These are phyloP conservation scores for Macroramphosus scolopax DNA, from an alignment of 2,797 vertebrate genomes.

Conservation along the genomic window DNA sequence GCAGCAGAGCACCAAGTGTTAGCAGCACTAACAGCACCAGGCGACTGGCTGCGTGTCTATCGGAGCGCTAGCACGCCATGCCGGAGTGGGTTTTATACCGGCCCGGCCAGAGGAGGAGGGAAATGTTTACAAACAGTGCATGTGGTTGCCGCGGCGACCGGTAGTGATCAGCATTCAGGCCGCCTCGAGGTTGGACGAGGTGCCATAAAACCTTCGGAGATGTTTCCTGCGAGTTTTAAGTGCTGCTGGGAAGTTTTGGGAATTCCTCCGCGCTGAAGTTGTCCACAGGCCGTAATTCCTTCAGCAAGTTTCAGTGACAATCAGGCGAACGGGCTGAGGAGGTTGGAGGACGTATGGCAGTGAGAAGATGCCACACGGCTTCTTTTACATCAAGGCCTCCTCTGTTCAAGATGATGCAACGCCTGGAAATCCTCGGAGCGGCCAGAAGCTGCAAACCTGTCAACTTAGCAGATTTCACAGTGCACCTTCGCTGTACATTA, in stretches of 20 bases:
- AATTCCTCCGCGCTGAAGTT: slow-evolving; percentile 86
- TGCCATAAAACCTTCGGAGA: slow-evolving; percentile 70
- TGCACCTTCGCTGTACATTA: too few relatives aligned
- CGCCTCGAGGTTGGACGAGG: slow-evolving; percentile 70
- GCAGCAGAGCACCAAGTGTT: not conserved
- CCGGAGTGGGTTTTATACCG: slow-evolving; percentile 33
- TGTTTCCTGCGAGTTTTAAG: slow-evolving; percentile 78
- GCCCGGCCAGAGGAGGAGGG: slow-evolving; percentile 4
- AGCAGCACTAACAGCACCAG: slow-evolving; percentile 15
- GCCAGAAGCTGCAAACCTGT: slow-evolving; percentile 17
- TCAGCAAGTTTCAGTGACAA: too few relatives aligned
- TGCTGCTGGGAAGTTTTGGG: slow-evolving; percentile 81
- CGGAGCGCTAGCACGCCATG: slow-evolving; percentile 5
- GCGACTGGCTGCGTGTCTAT: too few relatives aligned
- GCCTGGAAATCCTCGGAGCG: slow-evolving; percentile 36
- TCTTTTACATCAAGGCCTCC: slow-evolving; percentile 15
- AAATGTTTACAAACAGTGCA: slow-evolving; percentile 72
- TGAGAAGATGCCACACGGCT: too few relatives aligned
- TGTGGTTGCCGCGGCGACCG: slow-evolving; percentile 77
- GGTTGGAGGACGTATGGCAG: too few relatives aligned
- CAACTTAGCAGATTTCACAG: slow-evolving; percentile 8
- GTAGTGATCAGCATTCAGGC: slow-evolving; percentile 68
- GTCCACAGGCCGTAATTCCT: slow-evolving; percentile 67
- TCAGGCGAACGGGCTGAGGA: too few relatives aligned
- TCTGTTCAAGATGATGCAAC: slow-evolving; percentile 47